These are phyloP conservation scores for Lithophane socia DNA, from an alignment of 2,888 invertebrate species.

Conservation along the genomic window DNA sequence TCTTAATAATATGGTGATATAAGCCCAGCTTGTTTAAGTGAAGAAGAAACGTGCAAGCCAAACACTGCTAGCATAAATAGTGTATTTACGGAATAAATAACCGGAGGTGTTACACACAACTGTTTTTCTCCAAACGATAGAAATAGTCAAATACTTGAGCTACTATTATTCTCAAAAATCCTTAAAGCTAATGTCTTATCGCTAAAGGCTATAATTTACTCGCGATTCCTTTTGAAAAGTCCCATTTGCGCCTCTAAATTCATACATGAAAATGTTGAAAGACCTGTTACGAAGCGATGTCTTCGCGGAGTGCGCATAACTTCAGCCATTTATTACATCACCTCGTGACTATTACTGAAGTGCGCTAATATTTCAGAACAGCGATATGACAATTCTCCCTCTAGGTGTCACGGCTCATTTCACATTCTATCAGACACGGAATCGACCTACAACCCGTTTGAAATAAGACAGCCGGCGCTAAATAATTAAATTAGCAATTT, in stretches of 20 bases:
- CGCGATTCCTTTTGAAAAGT: neutral
- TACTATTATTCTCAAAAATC: neutral
- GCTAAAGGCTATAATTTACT: neutral
- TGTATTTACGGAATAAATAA: too few species aligned
- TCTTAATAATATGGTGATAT: too few species aligned
- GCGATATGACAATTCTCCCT: conserved; percentile 27
- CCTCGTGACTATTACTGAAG: conserved; percentile 50
- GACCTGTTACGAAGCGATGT: conserved; percentile 27
- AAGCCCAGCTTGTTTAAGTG: too few species aligned
- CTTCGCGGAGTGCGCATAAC: conserved; percentile 35
- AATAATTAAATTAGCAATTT: conserved; percentile 64
- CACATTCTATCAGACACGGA: conserved; percentile 66
- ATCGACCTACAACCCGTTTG: conserved; percentile 39
- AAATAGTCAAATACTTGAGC: too few species aligned
- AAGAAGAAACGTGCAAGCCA: too few species aligned
- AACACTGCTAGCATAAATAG: too few species aligned
- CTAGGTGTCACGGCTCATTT: conserved; percentile 63
- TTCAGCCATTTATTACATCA: conserved; percentile 46
- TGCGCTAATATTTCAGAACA: conserved; percentile 59
- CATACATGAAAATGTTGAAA: conserved; percentile 18
- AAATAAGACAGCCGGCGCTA: conserved; percentile 53
- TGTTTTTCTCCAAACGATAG: too few species aligned
- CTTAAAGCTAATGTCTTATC: too few species aligned
- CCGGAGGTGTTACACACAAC: too few species aligned
- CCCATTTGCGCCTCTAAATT: conserved; percentile 13